Evolutionary conservation across 2,888 invertebrate species (phyloP).

Genomic region (Bembecia ichneumoniformis): DNA sequence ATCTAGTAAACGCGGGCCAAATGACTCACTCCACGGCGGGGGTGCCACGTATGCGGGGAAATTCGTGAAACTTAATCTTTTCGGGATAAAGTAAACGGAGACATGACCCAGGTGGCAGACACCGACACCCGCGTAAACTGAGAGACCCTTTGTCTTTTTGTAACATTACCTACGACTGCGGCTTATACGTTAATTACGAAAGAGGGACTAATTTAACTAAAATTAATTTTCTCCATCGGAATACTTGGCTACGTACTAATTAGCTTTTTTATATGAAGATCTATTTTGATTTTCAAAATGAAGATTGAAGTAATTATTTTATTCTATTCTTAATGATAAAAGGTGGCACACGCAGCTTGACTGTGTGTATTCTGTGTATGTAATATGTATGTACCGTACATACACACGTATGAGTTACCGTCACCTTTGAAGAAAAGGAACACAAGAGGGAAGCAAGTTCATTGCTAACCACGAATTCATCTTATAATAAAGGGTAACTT

Average conservation of each 20-base stretch:
- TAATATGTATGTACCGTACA: no score
- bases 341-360: no score
- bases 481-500: no score
- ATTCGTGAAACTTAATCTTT: conserved; percentile 68
- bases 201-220: conserved; percentile 33
- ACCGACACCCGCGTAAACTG: conserved; percentile 50
- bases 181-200: conserved; percentile 49
- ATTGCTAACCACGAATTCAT: background rate
- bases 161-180: conserved; percentile 31
- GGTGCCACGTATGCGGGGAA: conserved; percentile 50
- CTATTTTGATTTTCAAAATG: no score
- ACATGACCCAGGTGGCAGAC: conserved; percentile 67
- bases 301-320: no score
- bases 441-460: no score
- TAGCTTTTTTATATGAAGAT: background rate
- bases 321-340: no score
- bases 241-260: background rate
- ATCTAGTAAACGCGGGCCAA: conserved; percentile 70
- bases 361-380: no score
- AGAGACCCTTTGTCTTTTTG: conserved; percentile 52
- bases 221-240: conserved; percentile 18
- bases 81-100: conserved; percentile 69
- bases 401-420: no score
- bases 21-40: conserved; percentile 67
- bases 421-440: no score